Conservation (phyloP, 2,888 invertebrate species). For the Incurvaria masculella region DNA sequence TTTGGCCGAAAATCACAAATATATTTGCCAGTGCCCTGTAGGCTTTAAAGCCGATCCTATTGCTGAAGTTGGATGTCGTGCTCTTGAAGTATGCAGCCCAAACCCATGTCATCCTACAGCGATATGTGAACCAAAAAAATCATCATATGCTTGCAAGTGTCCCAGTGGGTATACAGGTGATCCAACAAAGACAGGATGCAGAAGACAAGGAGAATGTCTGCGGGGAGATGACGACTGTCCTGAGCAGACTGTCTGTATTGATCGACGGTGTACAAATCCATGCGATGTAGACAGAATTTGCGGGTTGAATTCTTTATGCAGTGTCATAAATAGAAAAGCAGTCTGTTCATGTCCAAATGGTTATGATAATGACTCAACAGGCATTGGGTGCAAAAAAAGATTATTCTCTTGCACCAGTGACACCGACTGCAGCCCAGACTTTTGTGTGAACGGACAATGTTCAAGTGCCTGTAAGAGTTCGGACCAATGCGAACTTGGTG, state of each 20-base stretch:
- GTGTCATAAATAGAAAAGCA: constrained; percentile 70
- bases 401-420: constrained; percentile 66
- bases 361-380: constrained; percentile 63
- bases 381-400: constrained; percentile 67
- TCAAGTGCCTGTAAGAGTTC: constrained; percentile 74
- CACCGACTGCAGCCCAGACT: constrained; percentile 72
- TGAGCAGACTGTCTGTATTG: constrained; percentile 66
- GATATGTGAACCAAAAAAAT: constrained; percentile 66
- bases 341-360: constrained; percentile 76
- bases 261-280: constrained; percentile 73
- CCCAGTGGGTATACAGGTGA: constrained; percentile 75
- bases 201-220: constrained; percentile 71
- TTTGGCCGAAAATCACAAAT: constrained; percentile 78
- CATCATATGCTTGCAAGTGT: constrained; percentile 75
- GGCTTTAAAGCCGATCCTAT: constrained; percentile 79
- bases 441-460: constrained; percentile 82
- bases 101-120: constrained; percentile 82
- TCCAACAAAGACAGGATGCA: constrained; percentile 71
- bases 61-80: constrained; percentile 77
- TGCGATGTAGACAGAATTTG: constrained; percentile 69
- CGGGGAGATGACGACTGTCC: constrained; percentile 75
- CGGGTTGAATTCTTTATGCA: constrained; percentile 78
- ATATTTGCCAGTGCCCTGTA: constrained; percentile 81
- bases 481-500: constrained; percentile 75
- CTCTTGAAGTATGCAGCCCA: constrained; percentile 68